Evolutionary conservation across 2,888 invertebrate genomes (phyloP).

Genomic region (Rhimphoctona megacephalus): DNA sequence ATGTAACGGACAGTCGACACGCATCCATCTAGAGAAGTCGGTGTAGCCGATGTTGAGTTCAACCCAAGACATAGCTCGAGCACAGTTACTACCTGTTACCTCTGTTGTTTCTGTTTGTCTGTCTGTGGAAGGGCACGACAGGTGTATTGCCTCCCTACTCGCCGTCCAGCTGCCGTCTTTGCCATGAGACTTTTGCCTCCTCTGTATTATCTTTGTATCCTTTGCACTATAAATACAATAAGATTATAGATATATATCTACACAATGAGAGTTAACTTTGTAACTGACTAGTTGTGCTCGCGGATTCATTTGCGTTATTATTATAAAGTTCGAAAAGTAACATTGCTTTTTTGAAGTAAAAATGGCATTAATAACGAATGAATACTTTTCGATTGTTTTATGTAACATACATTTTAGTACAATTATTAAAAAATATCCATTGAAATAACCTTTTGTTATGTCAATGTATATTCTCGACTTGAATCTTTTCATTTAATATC

Average conservation of each 20-base stretch:
- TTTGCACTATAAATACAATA: conserved; percentile 21
- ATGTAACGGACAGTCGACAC: conserved; percentile 73
- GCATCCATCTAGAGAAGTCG: conserved; percentile 71
- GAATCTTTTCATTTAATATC: too few species aligned
- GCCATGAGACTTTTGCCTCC: conserved; percentile 71
- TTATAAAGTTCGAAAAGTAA: not conserved
- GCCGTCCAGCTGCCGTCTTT: conserved; percentile 82
- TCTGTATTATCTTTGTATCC: conserved; percentile 60
- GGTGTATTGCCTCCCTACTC: conserved; percentile 77
- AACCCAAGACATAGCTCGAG: conserved; percentile 65
- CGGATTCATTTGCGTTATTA: not conserved
- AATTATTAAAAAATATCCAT: too few species aligned
- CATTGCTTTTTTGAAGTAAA: not conserved
- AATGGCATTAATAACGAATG: too few species aligned
- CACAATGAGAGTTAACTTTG: not conserved
- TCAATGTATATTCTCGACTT: too few species aligned
- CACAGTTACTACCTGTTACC: conserved; percentile 76
- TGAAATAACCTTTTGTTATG: too few species aligned
- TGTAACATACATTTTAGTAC: too few species aligned
- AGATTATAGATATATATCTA: conserved; percentile 17
- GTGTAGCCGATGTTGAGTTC: conserved; percentile 71
- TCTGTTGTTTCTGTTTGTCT: conserved; percentile 80
- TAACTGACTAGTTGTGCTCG: not conserved
- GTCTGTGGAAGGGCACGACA: conserved; percentile 77
- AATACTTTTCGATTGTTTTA: too few species aligned